A percentile compares a stretch with the other conserved stretches of the same genome.
Evolutionary conservation across 2,113 vertebrate genomes (phyloP).

Genomic region (Zosterops lateralis): DNA sequence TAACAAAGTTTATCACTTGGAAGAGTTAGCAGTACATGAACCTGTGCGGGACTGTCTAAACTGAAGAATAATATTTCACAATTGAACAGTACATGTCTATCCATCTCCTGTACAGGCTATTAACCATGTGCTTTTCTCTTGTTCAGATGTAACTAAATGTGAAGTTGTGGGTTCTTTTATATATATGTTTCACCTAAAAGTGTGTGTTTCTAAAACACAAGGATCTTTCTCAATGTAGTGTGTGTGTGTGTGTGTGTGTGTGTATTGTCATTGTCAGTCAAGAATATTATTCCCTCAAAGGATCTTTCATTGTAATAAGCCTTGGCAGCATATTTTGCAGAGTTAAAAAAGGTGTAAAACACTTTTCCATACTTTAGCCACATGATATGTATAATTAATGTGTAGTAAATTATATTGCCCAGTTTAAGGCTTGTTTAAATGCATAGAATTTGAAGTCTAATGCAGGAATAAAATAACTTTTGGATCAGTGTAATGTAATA

Average conservation of each 20-base stretch:
- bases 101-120: background rate
- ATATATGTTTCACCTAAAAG: background rate
- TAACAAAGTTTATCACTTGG: background rate
- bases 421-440: constrained; percentile 84
- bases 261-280: background rate
- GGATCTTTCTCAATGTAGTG: background rate
- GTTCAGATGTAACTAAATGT: background rate
- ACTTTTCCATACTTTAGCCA: constrained; percentile 63
- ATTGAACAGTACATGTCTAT: background rate
- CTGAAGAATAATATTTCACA: background rate
- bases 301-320: constrained; percentile 10
- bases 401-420: constrained; percentile 73
- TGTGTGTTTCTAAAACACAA: background rate
- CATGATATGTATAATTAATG: constrained; percentile 79
- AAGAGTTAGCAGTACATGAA: background rate
- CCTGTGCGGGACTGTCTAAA: background rate
- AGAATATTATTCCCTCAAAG: background rate
- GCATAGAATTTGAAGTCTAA: constrained; percentile 79
- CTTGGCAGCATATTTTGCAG: constrained; percentile 26
- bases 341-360: constrained; percentile 72
- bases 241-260: background rate
- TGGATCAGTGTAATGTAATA: constrained; percentile 76
- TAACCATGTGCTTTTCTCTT: background rate
- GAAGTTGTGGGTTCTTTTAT: background rate
- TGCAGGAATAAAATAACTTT: constrained; percentile 82